Conservation (phyloP, 2,113 vertebrate species). For the Vidua chalybeata region DNA sequence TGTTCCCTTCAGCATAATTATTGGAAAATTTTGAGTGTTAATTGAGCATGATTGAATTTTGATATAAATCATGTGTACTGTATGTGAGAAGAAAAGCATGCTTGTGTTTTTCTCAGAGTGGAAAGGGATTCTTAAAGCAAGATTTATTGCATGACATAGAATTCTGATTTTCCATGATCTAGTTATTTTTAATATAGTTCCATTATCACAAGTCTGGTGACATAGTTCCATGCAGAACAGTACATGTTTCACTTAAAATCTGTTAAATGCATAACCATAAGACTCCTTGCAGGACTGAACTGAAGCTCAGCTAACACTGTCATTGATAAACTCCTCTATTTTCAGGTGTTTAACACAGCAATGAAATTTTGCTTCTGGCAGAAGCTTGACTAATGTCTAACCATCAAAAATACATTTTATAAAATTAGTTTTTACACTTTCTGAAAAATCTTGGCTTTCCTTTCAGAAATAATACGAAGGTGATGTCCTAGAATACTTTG, state of each 20-base stretch:
- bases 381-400: background rate
- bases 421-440: background rate
- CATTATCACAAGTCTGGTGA: background rate
- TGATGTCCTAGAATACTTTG: background rate
- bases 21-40: slow-evolving; percentile 61
- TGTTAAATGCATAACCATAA: background rate
- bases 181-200: background rate
- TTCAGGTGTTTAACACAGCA: background rate
- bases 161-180: background rate
- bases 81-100: background rate
- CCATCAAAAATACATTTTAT: background rate
- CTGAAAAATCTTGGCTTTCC: background rate
- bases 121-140: background rate
- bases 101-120: background rate
- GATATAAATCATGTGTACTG: background rate
- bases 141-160: background rate
- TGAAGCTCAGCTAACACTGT: background rate
- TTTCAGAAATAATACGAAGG: background rate
- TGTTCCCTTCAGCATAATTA: slow-evolving; percentile 67
- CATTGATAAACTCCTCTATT: background rate
- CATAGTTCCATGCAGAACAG: background rate
- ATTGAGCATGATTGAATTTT: slow-evolving; percentile 70
- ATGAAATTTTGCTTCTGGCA: background rate
- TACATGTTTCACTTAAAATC: slow-evolving; percentile 9
- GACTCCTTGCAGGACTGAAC: background rate